Evolutionary conservation across 2,888 invertebrate species (phyloP).

Genomic region (Athalia rosae): DNA sequence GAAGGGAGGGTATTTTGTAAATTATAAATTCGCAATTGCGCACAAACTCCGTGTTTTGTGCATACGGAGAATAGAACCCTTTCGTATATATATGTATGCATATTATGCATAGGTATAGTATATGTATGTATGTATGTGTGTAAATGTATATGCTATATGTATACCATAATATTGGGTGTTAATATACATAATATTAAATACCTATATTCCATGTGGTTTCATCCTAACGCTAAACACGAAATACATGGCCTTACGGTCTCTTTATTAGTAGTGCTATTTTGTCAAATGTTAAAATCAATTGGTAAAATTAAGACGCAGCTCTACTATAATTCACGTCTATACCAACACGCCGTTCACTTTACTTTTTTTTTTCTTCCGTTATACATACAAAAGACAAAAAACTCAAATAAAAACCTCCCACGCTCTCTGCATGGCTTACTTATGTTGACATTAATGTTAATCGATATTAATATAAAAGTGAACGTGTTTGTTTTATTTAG

Average conservation of each 20-base stretch:
- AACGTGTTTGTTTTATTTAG: slow-evolving; percentile 12
- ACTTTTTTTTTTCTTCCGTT: neutral
- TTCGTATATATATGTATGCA: neutral
- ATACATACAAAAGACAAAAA: neutral
- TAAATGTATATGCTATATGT: neutral
- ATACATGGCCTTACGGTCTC: slow-evolving; percentile 66
- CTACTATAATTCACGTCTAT: slow-evolving; percentile 8
- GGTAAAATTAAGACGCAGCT: slow-evolving; percentile 32
- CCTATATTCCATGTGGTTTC: slow-evolving; percentile 55
- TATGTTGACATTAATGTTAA: neutral
- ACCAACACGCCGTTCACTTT: neutral
- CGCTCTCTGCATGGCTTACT: neutral
- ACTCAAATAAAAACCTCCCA: slow-evolving; percentile 1
- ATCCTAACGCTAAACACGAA: slow-evolving; percentile 64
- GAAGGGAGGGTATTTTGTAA: slow-evolving; percentile 12
- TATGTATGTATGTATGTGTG: neutral
- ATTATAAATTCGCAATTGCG: slow-evolving; percentile 29
- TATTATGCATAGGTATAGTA: neutral
- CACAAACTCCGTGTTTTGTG: slow-evolving; percentile 20
- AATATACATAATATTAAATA: slow-evolving; percentile 58
- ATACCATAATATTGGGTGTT: slow-evolving; percentile 29
- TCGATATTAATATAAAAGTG: slow-evolving; percentile 19
- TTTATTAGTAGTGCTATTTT: slow-evolving; percentile 41
- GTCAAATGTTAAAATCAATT: slow-evolving; percentile 45
- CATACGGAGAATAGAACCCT: slow-evolving; percentile 32